Evolutionary conservation across 92 coral and sea anemone species (phyloP).

Genomic region (Zoanthus solanderi): DNA sequence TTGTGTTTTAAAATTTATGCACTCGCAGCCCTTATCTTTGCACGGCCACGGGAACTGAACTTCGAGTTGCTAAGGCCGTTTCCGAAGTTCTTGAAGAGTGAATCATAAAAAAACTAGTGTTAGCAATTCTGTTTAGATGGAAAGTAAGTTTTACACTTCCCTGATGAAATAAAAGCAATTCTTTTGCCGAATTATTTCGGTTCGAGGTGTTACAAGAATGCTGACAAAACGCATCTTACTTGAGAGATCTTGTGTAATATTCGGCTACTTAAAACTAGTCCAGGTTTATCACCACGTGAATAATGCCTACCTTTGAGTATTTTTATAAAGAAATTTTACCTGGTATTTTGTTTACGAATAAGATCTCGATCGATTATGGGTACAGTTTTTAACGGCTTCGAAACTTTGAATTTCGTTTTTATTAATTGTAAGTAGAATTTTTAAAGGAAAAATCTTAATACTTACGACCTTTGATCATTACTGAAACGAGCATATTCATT

Average conservation of each 20-base stretch:
- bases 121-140: slow-evolving; percentile 27
- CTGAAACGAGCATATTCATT: neutral
- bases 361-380: neutral
- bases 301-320: neutral
- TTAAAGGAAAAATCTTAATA: slow-evolving; percentile 3
- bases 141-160: neutral
- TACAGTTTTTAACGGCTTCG: neutral
- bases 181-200: no score
- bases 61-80: slow-evolving; percentile 36
- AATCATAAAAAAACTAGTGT: slow-evolving; percentile 20
- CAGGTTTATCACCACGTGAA: neutral
- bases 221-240: neutral
- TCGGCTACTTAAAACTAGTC: neutral
- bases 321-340: neutral
- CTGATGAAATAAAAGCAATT: neutral
- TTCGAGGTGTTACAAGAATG: neutral
- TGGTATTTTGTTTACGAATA: slow-evolving; percentile 4
- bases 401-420: neutral
- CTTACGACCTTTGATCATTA: slow-evolving; percentile 47
- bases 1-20: neutral
- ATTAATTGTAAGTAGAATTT: neutral
- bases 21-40: neutral
- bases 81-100: neutral
- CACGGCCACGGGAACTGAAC: neutral
- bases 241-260: neutral